Evolutionary conservation across 2,888 invertebrate genomes (phyloP).

Genomic region (Apoda limacodes): DNA sequence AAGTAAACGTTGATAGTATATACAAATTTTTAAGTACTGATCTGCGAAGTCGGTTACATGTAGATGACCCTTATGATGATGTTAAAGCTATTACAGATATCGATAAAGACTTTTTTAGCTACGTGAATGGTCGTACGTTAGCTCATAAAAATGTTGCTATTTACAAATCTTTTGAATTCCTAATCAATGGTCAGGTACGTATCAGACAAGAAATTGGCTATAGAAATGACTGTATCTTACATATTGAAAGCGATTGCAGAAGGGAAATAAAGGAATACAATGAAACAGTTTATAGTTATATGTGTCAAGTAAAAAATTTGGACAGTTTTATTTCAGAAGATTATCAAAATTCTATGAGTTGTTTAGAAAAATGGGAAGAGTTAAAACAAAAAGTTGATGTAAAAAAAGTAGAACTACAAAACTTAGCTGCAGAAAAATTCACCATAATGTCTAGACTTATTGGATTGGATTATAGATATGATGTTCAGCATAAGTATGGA

Average conservation of each 20-base stretch:
- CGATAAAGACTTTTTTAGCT: slow-evolving; percentile 35
- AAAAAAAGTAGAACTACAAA: slow-evolving; percentile 50
- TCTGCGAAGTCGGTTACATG: slow-evolving; percentile 28
- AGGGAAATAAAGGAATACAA: slow-evolving; percentile 65
- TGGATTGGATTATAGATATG: slow-evolving; percentile 72
- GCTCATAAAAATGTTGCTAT: slow-evolving; percentile 26
- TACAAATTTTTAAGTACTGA: slow-evolving; percentile 37
- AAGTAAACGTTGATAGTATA: slow-evolving; percentile 29
- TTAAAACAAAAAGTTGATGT: slow-evolving; percentile 46
- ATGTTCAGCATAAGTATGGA: slow-evolving; percentile 73
- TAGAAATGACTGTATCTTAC: slow-evolving; percentile 54
- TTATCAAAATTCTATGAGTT: slow-evolving; percentile 70
- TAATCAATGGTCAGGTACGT: slow-evolving; percentile 30
- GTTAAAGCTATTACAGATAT: slow-evolving; percentile 32
- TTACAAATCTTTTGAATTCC: slow-evolving; percentile 35
- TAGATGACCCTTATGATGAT: slow-evolving; percentile 28
- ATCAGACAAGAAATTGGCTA: slow-evolving; percentile 42
- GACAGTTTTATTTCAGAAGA: slow-evolving; percentile 72
- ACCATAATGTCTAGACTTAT: slow-evolving; percentile 57
- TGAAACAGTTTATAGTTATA: slow-evolving; percentile 50
- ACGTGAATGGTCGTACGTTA: slow-evolving; percentile 28
- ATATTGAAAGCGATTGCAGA: slow-evolving; percentile 64
- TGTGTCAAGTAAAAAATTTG: slow-evolving; percentile 65
- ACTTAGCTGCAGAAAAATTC: slow-evolving; percentile 45
- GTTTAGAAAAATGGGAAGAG: slow-evolving; percentile 59